Conservation (phyloP, 2,113 vertebrate genomes). For the Phylloscopus whistleri region DNA sequence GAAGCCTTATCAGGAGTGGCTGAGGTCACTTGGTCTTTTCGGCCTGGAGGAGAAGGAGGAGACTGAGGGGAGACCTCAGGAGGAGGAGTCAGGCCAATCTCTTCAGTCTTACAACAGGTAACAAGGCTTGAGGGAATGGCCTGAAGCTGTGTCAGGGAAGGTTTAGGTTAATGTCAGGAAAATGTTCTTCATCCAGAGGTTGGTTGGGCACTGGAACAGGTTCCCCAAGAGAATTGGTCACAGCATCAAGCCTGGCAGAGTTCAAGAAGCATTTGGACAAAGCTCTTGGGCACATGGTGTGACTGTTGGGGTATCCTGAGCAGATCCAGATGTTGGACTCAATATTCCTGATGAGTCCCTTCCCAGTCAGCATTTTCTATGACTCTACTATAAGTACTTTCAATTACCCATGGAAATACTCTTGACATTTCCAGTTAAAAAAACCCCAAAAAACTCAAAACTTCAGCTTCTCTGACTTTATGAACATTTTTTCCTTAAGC, state of each 20-base stretch:
- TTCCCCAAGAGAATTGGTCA: neutral
- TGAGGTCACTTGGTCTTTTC: neutral
- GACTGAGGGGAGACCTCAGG: neutral
- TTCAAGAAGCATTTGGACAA: accelerated
- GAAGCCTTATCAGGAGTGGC: neutral
- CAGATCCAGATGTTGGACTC: neutral
- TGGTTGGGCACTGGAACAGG: too few species aligned
- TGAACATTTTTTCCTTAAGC: neutral
- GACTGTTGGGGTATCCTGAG: neutral
- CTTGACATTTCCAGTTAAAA: neutral
- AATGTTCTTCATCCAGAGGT: accelerated
- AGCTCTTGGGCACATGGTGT: accelerated
- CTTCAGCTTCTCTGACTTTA: neutral
- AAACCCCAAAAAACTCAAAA: neutral
- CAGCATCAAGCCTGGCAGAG: neutral
- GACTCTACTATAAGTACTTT: neutral
- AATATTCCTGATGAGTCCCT: accelerated
- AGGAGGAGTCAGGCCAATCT: neutral
- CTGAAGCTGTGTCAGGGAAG: neutral
- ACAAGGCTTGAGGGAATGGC: accelerated
- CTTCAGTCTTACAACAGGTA: neutral
- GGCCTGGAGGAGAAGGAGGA: neutral
- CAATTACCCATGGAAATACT: neutral
- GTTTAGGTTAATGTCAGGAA: neutral
- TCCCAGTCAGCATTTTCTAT: neutral